Evolutionary conservation across 2,888 invertebrate genomes (phyloP).

Genomic region (Euzophera pinguis): DNA sequence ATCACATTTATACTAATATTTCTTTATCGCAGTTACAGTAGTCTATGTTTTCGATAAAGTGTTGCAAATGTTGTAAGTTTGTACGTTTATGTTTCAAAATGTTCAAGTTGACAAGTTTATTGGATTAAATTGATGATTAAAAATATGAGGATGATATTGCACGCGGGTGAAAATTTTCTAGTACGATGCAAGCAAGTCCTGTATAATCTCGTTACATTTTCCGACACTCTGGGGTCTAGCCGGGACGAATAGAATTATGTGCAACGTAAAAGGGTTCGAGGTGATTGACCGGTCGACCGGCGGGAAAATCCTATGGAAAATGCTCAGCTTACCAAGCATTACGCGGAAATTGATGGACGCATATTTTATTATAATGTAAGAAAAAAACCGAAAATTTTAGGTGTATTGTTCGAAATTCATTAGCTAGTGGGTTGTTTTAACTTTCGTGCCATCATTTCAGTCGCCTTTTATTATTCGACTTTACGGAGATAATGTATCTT

Average conservation of each 20-base stretch:
- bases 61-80: no score
- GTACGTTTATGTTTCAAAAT: neutral
- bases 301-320: constrained; percentile 15
- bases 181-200: constrained; percentile 15
- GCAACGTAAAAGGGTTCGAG: constrained; percentile 17
- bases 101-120: neutral
- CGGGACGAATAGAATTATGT: constrained; percentile 22
- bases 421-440: no score
- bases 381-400: neutral
- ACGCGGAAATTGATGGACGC: neutral
- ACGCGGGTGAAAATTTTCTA: constrained; percentile 12
- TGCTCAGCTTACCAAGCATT: constrained; percentile 12
- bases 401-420: no score
- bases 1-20: no score
- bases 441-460: no score
- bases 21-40: no score
- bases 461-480: no score
- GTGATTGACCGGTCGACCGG: constrained; percentile 20
- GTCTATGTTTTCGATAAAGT: no score
- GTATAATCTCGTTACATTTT: constrained; percentile 20
- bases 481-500: no score
- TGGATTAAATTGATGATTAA: neutral
- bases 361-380: neutral
- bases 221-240: constrained; percentile 18
- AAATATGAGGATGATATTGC: neutral